Base-by-base conservation (phyloP, 2,113 vertebrate genomes). In the Brachyistius frenatus region DNA sequence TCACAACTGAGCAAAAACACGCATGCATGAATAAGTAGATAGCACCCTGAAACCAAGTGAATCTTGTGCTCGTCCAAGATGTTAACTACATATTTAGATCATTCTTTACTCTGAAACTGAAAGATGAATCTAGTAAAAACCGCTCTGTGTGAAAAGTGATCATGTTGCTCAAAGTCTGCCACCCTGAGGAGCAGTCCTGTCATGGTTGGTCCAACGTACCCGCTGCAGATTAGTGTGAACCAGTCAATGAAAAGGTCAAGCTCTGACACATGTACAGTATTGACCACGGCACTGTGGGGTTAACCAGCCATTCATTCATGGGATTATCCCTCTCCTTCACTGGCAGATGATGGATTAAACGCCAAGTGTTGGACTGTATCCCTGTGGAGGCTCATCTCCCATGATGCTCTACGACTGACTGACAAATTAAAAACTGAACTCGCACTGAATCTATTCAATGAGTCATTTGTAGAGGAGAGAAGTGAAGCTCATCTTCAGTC, bases 301-400 rank as follows among this genome's bases (percentile, higher is more conserved):
- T 78, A 81, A 84, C 65, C 73, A 76, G 67, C 23, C 58, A 56
- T 68, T 73, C 66, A 63, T 35, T 73, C 14, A 39, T 35, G 32
- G 53, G 75, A 68, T 88, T 63, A 64, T 75, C 13, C 54, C 32
- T 61, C 53, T 66, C 39, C 33, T 33, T 76, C 66, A 35, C 8
- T 53, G 61, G 39, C 11, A 46, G 63, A 67, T 75, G 58, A 77
- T 83, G 75, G 79, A 81, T 80, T 76, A 58, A 72, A 70, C 15
- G 2, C 47, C 78, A 41, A 32, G 52, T 61, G 31, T 58, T 6
- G 3, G 15, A 14, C 57, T 58, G 2, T 60, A 13, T 69, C 70
- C 54, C 76, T 2, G 30, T 5, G 1, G 60, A 65, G 60, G 32
- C 3, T 53, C 0, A 2, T 52, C 15, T 78, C 69, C 49, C 41